These are phyloP conservation scores for Cinclus mexicanus DNA, from an alignment of 2,113 vertebrate species.

Conservation along the genomic window DNA sequence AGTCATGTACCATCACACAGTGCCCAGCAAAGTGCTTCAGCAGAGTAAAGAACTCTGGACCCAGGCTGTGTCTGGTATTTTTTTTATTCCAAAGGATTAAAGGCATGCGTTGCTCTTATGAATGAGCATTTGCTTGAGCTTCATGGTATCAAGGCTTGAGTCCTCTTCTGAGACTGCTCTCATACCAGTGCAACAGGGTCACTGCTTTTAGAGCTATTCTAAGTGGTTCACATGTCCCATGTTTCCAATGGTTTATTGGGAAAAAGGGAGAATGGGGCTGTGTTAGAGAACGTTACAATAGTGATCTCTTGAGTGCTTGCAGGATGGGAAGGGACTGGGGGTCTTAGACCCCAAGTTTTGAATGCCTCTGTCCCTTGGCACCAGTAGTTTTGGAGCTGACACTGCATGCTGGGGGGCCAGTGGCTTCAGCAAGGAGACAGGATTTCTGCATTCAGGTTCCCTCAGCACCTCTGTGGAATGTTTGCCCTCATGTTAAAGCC, in stretches of 20 bases:
- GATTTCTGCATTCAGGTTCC: neutral
- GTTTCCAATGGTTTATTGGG: neutral
- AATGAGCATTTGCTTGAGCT: neutral
- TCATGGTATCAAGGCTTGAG: neutral
- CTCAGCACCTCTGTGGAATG: neutral
- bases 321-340: neutral
- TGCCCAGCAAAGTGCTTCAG: neutral
- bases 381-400: neutral
- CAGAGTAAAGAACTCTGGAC: neutral
- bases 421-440: neutral
- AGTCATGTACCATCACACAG: rapidly evolving
- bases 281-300: neutral
- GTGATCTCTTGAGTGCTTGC: neutral
- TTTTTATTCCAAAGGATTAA: neutral
- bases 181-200: rapidly evolving
- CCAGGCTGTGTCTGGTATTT: neutral
- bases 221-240: rapidly evolving
- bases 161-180: neutral
- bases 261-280: neutral
- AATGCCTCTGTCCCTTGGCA: neutral
- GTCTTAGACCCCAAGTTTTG: neutral
- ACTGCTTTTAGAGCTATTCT: neutral
- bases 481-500: neutral
- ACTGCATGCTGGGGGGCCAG: rapidly evolving
- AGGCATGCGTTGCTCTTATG: neutral